Conservation (phyloP, 1,140 invertebrate species). For the Papilio machaon region DNA sequence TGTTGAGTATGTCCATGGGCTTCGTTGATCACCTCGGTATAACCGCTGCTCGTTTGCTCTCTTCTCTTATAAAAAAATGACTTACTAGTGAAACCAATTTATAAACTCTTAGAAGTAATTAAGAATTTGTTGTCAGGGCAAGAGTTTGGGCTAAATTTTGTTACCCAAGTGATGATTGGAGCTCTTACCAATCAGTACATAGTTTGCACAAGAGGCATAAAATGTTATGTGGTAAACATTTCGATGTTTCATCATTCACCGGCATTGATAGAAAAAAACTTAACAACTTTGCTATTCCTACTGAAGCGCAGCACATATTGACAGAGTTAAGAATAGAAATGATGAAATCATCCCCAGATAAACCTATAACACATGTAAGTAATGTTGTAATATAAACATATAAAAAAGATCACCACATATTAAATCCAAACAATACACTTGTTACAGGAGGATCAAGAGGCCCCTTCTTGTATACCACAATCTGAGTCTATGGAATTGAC, state of each 20-base stretch:
- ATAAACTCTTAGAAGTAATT: background rate
- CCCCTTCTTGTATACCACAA: too few relatives aligned
- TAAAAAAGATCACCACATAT: too few relatives aligned
- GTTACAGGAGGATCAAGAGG: too few relatives aligned
- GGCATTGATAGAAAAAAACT: background rate
- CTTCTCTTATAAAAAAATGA: background rate
- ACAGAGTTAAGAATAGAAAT: background rate
- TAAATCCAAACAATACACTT: background rate
- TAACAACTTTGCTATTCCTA: background rate
- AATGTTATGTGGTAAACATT: slow-evolving; percentile 1
- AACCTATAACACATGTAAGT: background rate
- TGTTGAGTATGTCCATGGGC: too few relatives aligned
- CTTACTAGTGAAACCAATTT: background rate
- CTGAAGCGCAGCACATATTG: background rate
- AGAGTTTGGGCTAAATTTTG: background rate
- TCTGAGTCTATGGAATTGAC: too few relatives aligned
- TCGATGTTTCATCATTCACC: background rate
- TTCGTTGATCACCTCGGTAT: too few relatives aligned
- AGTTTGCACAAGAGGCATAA: background rate
- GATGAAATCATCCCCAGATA: background rate
- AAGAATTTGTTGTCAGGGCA: background rate
- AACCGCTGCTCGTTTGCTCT: too few relatives aligned
- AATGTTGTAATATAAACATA: background rate
- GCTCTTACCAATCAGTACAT: background rate
- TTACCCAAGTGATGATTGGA: background rate